Percentiles rank a stretch among this genome's conserved stretches.
phyloP scores from a whole-genome alignment of 2,888 invertebrate genomes.

The Apamea crenata region DNA sequence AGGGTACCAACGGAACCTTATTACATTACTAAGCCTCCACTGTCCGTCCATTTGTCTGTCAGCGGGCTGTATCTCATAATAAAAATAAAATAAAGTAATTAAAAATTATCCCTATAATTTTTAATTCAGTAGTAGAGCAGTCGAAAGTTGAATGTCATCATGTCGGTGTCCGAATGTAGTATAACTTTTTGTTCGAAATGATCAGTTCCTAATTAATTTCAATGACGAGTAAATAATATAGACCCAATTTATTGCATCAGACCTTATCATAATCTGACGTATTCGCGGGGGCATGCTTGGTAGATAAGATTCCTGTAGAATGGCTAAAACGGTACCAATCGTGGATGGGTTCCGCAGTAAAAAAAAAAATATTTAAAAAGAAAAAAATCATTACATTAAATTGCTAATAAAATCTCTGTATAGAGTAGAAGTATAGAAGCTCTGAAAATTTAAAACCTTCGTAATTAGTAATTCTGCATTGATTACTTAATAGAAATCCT shows the following conservation, averaged over 20 bases:
- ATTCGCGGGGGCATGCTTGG: constrained; percentile 19
- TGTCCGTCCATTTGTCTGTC: neutral
- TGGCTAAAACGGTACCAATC: neutral
- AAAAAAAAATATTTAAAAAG: no score
- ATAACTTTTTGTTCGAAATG: neutral
- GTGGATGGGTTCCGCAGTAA: constrained; percentile 1
- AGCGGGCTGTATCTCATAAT: neutral
- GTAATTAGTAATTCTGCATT: neutral
- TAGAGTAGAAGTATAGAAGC: neutral
- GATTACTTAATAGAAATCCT: neutral
- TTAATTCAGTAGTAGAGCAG: no score
- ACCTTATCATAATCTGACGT: constrained; percentile 21
- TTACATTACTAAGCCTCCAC: neutral
- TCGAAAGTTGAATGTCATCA: neutral
- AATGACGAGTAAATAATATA: constrained; percentile 35
- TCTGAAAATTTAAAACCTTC: neutral
- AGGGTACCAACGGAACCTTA: no score
- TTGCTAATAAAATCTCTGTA: neutral
- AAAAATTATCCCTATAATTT: no score
- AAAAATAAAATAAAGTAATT: neutral
- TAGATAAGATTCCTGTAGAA: constrained; percentile 24
- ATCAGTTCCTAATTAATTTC: constrained; percentile 37
- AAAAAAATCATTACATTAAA: neutral
- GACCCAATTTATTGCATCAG: constrained; percentile 41
- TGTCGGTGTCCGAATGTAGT: neutral